Base-by-base conservation (phyloP, 30 jellyfish, hydroid and myxozoan genomes). In the Clytia hemisphaerica region DNA sequence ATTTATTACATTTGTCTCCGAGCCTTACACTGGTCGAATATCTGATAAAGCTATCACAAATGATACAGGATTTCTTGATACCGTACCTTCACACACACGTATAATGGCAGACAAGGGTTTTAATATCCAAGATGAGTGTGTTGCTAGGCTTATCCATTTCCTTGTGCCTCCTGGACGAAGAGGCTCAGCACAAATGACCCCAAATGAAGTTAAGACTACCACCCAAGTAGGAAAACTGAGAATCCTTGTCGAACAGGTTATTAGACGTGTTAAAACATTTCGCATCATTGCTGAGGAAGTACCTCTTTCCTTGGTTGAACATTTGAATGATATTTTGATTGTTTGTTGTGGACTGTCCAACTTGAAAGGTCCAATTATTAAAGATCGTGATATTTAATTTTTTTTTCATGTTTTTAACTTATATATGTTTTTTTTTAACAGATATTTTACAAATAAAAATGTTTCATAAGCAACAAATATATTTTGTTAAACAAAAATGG, bases 221-320 rank as follows among this genome's bases (percentile, higher is more conserved):
- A 57, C 2, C 18, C 30, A 60, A 26, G 25, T 73, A 27, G 85
- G 81, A n/a, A 60, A 68, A 19, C 37, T 51, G 1, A 49, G 78
- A 47, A 55, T 58, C 6, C 37, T 73, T 25, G 85, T 55, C n/a
- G 85, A 73, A 45, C 85, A 73, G 59, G 85, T 73, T 30, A 73
- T 73, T 31, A 22, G 85, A 35, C 33, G 82, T 18, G 9, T 73
- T 45, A 73, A 73, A 46, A 55, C 80, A 16, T 53, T 27, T 45
- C 75, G 30, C 36, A 73, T 73, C 34, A 15, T n/a, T n/a, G n/a
- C n/a, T n/a, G n/a, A n/a, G n/a, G n/a, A 33, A 34, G 54, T 68
- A 0, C 73, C 80, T 0, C 14, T 68, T 14, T 68, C 80, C n/a
- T 49, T 68, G 28, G 1, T 68, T 9, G 51, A 59, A 12, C 73